Conservation (phyloP, 2,888 invertebrate genomes). For the Acrobasis consociella region DNA sequence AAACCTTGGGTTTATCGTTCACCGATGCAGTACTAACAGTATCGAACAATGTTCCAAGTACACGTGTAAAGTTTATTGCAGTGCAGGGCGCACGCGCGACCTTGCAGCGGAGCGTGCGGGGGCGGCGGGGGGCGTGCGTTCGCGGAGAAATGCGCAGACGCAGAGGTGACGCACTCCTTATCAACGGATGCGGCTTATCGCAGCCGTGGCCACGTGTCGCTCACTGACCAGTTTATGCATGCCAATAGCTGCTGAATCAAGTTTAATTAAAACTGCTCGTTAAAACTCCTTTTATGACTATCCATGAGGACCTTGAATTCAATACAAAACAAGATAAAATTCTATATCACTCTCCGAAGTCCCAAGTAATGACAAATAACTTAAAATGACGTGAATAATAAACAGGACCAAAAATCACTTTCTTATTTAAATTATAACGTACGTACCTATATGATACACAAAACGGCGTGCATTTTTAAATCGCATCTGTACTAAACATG, state of each 20-base stretch:
- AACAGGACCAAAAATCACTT: too few relatives aligned
- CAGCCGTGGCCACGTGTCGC: slow-evolving; percentile 67
- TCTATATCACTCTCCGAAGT: too few relatives aligned
- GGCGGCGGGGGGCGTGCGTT: slow-evolving; percentile 30
- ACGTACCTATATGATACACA: too few relatives aligned
- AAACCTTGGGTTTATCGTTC: slow-evolving; percentile 11
- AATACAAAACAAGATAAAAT: too few relatives aligned
- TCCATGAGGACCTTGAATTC: too few relatives aligned
- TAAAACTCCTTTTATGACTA: background rate
- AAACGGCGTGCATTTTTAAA: too few relatives aligned
- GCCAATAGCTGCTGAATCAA: slow-evolving; percentile 14
- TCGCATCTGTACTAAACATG: too few relatives aligned
- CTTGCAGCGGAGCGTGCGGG: slow-evolving; percentile 42
- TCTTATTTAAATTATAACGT: too few relatives aligned
- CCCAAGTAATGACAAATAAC: too few relatives aligned
- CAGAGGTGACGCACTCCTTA: slow-evolving; percentile 57
- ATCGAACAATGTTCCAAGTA: slow-evolving; percentile 23
- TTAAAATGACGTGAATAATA: too few relatives aligned
- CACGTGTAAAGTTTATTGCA: slow-evolving; percentile 65
- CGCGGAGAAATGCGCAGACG: slow-evolving; percentile 61
- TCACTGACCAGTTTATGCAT: slow-evolving; percentile 42
- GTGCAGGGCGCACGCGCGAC: slow-evolving; percentile 57
- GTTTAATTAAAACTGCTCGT: background rate
- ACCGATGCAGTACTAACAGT: background rate
- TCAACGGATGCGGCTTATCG: slow-evolving; percentile 71